Evolutionary conservation across 37 sponge, comb jelly and placozoan species (phyloP), one percentile per base, ranked within the genome.

Genomic region (Halisarca cf. caerulea): DNA sequence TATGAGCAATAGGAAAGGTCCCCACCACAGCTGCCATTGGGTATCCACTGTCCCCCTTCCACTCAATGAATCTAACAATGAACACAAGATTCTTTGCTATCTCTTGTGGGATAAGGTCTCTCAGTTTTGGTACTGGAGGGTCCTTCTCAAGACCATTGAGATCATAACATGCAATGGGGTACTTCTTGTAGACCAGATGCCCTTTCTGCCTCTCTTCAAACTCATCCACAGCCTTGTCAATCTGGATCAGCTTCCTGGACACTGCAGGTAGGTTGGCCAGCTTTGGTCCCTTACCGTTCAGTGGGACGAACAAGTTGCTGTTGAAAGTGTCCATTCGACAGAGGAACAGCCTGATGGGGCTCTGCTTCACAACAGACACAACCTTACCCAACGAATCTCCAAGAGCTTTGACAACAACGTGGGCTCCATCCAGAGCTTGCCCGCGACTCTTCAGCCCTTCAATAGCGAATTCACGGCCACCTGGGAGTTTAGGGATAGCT

Each of bases 401-500:
- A 41, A 74, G 1, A 23, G 45, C 25, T 74, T 74, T 68, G 14
- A 93, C 88, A 35, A 30, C 37, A 5, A 93, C 94, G 28, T 33
- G 44, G 44, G 88, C 90, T 23, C 85, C 85, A 87, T 90, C 71
- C 59, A 93, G 84, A 54, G 94, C 90, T 33, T 83, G 85, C 57
- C 41, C 80, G 35, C 90, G 61, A 59, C 89, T 89, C 20, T 53
- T 68, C 8, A 58, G 14, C 14, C 94, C 90, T 27, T 70, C 21
- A 54, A 93, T 87, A 0, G 23, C 68, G 24, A 25, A 74, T 6
- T 38, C 25, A 9, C 15, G 42, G 24, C 39, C 25, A 40, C 45
- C 25, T 8, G 30, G 69, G 35, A 18, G 30, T 2, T 27, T 32
- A 9, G 77, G 77, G 20, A 74, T 44, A 23, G 77, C 77, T 40